Base-by-base conservation (phyloP, 2,113 vertebrate genomes). In the Gallinago jamesoni region DNA sequence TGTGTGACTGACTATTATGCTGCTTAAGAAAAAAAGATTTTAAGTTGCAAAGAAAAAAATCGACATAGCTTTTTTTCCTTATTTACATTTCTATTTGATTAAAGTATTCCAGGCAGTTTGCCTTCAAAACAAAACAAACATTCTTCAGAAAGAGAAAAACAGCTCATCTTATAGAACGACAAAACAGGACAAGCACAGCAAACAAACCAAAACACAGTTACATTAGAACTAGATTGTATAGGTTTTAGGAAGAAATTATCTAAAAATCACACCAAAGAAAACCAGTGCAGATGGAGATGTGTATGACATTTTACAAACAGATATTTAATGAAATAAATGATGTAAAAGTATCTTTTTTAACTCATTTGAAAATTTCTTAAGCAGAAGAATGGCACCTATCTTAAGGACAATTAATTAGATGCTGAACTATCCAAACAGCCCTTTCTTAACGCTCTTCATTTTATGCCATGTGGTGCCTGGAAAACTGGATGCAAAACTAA, bases 251-350 rank as follows among this genome's bases (percentile, higher is more conserved):
- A 90, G 33, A 7, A 25, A 25, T 31, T 76, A n/a, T 86, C 63
- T 60, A 47, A 85, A 87, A 89, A 48, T 43, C 45, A 70, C 47
- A 62, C 41, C 27, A 28, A 84, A 87, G 70, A 70, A 90, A 74
- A 92, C 78, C 33, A 31, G 19, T 69, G 6, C 67, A 82, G 20
- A 60, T 75, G n/a, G 30, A 94, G 56, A 67, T 39, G 76, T 45
- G 18, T 39, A 84, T 45, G 47, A 88, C 47, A 82, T 94, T 67
- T 94, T 94, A 92, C 91, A 76, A 95, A 95, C 75, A 74, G 48
- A 35, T 92, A 91, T 89, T 95, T 87, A 81, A 81, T 82, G 67
- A 95, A 81, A 59, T 95, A 96, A 96, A 79, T 97, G 21, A 94
- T 87, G 87, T 89, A 47, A 83, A 83, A 68, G 88, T 86, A 8